Evolutionary conservation across 1,140 invertebrate species (phyloP).

Genomic region (Radopholus similis): DNA sequence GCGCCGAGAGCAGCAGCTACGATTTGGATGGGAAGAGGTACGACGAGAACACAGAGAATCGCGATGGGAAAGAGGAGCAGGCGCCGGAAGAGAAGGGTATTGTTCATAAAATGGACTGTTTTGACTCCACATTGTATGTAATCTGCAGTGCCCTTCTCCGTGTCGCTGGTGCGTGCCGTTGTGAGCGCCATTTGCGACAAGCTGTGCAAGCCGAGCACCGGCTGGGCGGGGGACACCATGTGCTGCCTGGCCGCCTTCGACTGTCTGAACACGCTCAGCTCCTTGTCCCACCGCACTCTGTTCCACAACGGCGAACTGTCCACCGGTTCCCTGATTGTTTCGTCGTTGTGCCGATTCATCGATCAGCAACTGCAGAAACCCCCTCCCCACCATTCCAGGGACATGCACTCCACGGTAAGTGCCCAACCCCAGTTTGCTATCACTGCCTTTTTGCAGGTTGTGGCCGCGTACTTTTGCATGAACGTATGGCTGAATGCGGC

Average conservation of each 20-base stretch:
- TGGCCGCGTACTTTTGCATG: constrained; percentile 85
- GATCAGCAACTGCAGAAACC: constrained; percentile 89
- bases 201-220: constrained; percentile 45
- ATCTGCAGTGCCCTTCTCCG: constrained; percentile 23
- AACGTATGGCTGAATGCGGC: constrained; percentile 83
- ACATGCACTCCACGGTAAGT: constrained; percentile 84
- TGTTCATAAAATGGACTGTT: no score
- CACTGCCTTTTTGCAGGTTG: constrained; percentile 64
- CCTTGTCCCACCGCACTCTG: constrained; percentile 40
- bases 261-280: constrained; percentile 47
- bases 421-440: background rate
- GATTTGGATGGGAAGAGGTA: constrained; percentile 64
- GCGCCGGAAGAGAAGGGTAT: background rate
- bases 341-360: constrained; percentile 70
- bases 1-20: constrained; percentile 41
- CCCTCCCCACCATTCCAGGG: constrained; percentile 88
- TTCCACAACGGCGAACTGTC: constrained; percentile 70
- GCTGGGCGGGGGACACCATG: constrained; percentile 46
- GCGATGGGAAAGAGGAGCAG: constrained; percentile 9
- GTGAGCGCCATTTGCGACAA: constrained; percentile 56
- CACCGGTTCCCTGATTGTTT: constrained; percentile 85
- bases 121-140: background rate
- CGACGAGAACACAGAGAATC: constrained; percentile 25
- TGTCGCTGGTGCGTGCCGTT: constrained; percentile 41
- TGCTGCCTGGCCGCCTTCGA: constrained; percentile 52